phyloP scores from a whole-genome alignment of 2,113 vertebrate species.

The Takifugu bimaculatus region DNA sequence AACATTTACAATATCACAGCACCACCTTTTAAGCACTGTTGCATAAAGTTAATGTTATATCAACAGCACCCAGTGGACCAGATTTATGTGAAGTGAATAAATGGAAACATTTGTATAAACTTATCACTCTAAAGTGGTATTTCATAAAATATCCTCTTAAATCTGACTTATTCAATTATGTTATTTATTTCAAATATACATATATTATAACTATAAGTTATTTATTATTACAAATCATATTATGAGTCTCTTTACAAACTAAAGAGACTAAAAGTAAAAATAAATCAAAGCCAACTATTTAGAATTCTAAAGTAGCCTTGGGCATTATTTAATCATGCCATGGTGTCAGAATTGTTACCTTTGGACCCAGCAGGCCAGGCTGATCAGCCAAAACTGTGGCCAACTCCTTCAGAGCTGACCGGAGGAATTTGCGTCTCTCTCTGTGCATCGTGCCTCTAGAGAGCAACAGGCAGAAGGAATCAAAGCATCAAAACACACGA shows the following conservation, averaged over 20 bases:
- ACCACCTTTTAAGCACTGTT: neutral
- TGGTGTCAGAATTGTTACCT: constrained; percentile 72
- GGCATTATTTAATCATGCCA: neutral
- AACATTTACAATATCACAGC: too few species aligned
- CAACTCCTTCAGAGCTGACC: constrained; percentile 94
- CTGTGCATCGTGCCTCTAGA: constrained; percentile 94
- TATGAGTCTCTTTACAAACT: too few species aligned
- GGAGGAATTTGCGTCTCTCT: constrained; percentile 95
- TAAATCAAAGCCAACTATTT: too few species aligned
- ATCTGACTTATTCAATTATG: too few species aligned
- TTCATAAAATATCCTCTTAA: neutral
- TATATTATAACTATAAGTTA: too few species aligned
- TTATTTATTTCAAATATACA: too few species aligned
- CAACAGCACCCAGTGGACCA: too few species aligned
- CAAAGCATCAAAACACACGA: constrained; percentile 34
- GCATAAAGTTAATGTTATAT: neutral
- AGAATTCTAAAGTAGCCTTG: too few species aligned
- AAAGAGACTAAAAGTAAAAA: too few species aligned
- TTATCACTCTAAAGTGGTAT: neutral
- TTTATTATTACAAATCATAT: too few species aligned
- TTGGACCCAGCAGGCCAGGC: constrained; percentile 91
- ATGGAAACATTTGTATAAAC: too few species aligned
- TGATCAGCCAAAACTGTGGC: constrained; percentile 97
- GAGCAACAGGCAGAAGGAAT: constrained; percentile 14
- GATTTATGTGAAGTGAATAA: too few species aligned